phyloP scores from a whole-genome alignment of 2,797 vertebrate species.

The Vespertilio murinus region DNA sequence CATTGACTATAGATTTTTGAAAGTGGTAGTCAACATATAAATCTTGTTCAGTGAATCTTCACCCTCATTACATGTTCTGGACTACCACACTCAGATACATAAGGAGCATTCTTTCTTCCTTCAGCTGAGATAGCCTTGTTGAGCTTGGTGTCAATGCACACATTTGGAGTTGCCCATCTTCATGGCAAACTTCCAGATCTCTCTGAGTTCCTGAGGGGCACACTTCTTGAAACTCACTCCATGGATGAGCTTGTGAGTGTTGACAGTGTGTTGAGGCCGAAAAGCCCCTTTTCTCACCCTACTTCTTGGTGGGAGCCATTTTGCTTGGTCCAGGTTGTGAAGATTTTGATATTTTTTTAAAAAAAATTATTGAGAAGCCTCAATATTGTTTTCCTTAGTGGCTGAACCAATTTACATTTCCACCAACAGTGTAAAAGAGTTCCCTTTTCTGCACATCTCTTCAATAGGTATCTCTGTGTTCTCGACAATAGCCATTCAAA shows the following conservation, averaged over 20 bases:
- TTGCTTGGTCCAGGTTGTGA: neutral
- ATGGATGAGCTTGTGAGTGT: neutral
- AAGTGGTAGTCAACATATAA: neutral
- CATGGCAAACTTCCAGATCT: neutral
- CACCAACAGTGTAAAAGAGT: neutral
- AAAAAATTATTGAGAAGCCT: neutral
- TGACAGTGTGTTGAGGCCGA: neutral
- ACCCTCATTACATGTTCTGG: neutral
- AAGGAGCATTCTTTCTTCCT: neutral
- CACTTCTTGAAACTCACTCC: neutral
- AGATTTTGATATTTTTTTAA: neutral
- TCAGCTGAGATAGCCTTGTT: neutral
- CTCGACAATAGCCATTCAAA: neutral
- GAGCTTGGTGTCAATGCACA: neutral
- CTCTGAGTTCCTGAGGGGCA: neutral
- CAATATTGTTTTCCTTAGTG: neutral
- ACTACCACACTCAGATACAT: neutral
- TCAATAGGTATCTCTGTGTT: neutral
- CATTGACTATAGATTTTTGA: neutral
- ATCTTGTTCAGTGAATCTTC: neutral
- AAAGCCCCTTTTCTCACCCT: neutral
- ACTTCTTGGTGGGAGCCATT: neutral
- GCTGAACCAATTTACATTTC: neutral
- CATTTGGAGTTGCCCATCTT: neutral
- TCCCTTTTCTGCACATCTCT: neutral